Base-by-base conservation (phyloP, 2,797 vertebrate species). In the Schizothorax lantsangensis region DNA sequence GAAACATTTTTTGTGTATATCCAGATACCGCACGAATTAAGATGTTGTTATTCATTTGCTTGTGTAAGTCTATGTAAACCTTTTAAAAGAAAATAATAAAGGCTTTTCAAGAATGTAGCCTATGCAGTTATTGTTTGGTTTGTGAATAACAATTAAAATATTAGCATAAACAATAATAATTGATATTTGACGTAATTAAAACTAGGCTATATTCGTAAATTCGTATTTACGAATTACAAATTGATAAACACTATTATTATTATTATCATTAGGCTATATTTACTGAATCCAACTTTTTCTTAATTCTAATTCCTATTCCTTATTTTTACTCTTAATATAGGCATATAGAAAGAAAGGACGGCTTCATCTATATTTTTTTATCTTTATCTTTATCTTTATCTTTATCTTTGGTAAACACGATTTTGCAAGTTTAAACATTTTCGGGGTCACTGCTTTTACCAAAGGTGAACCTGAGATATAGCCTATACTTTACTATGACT, bases 81-180 rank as follows among this genome's bases (percentile, higher is more conserved):
- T 89, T 40, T 74, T 19, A 7, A 71, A 83, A 33, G 1, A 43
- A 82, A 87, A 83, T 15, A 90, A 90, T 89, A 89, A 90, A 90
- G 40, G 45, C 14, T 59, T 81, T 79, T 36, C n/a, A 57, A 87
- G 30, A 45, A 74, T 52, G 57, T 52, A 52, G 49, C 17, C 49
- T 19, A 52, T 69, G 23, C 21, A 54, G 57, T 86, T 19, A 86
- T 78, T 15, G 57, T 71, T 43, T 82, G 49, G 4, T 82, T 87
- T 81, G 30, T 30, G 47, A 62, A 72, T n/a, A 66, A 38, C 49
- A 57, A 57, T 68, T 64, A 40, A 57, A 7, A 33, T 33, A 72
- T 33, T 23, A 59, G 26, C 19, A 66, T 30, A 62, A 43, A n/a
- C 30, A 66, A 2, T 36, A 73, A 64, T 23, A 75, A 49, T 38